A percentile compares a stretch with the other conserved stretches of the same genome.
phyloP scores from a whole-genome alignment of 2,888 invertebrate genomes.

The Pristionchus fissidentatus region DNA sequence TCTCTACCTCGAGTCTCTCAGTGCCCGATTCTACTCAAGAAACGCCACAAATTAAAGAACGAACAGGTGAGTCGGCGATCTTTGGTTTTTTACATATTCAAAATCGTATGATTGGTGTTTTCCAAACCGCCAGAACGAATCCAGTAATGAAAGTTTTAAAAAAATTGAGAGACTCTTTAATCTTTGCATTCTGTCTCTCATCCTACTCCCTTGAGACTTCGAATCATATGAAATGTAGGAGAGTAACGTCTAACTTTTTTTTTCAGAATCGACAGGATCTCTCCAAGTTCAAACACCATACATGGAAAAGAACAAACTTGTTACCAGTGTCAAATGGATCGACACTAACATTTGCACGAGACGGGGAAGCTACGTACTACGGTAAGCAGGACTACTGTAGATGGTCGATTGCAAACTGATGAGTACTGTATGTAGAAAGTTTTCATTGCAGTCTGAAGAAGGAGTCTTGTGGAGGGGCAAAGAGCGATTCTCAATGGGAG shows the following conservation, averaged over 20 bases:
- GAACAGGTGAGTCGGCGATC: neutral
- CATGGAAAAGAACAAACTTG: neutral
- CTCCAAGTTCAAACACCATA: neutral
- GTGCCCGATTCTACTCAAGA: neutral
- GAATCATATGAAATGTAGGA: too few species aligned
- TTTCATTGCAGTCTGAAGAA: neutral
- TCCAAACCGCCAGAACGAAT: too few species aligned
- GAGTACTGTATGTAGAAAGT: neutral
- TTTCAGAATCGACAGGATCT: neutral
- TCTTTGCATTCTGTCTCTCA: too few species aligned
- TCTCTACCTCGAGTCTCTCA: constrained; percentile 42
- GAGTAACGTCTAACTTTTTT: neutral
- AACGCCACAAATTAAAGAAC: neutral
- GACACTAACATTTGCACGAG: neutral
- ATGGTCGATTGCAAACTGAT: neutral
- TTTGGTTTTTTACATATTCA: neutral
- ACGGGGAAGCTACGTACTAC: constrained; percentile 7
- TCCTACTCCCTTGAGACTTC: too few species aligned
- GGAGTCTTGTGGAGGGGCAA: neutral
- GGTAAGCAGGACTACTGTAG: neutral
- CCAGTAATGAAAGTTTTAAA: too few species aligned
- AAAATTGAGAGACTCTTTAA: too few species aligned
- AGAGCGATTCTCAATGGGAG: neutral
- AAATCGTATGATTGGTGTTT: too few species aligned
- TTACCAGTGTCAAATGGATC: constrained; percentile 1